phyloP scores from a whole-genome alignment of 2,888 invertebrate genomes.

The Andrena bicolor region DNA sequence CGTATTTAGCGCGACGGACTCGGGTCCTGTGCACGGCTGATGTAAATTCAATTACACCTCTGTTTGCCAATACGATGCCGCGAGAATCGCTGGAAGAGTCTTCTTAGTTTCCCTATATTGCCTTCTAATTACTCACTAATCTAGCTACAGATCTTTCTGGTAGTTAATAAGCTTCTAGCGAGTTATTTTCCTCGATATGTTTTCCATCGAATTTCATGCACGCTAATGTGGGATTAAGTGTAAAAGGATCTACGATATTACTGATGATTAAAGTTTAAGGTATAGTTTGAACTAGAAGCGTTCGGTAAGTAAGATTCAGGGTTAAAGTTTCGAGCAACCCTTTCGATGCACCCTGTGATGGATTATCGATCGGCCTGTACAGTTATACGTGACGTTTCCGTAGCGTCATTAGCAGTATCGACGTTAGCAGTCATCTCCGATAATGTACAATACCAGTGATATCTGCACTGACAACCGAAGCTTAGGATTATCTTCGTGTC shows the following conservation, averaged over 20 bases:
- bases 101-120: not conserved
- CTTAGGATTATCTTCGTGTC: conserved; percentile 68
- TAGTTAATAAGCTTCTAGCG: not conserved
- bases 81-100: not conserved
- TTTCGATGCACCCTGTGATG: conserved; percentile 20
- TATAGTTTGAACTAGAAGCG: not conserved
- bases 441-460: conserved; percentile 63
- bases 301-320: not conserved
- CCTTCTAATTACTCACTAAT: not conserved
- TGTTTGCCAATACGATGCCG: conserved; percentile 19
- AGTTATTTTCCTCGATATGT: too few relatives aligned
- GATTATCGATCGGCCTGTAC: conserved; percentile 60
- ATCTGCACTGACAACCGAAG: conserved; percentile 68
- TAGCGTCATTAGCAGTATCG: conserved; percentile 66
- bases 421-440: conserved; percentile 65
- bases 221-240: too few relatives aligned
- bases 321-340: conserved; percentile 1
- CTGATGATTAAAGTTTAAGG: not conserved
- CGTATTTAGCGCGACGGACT: conserved; percentile 20
- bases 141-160: not conserved
- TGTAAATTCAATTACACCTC: conserved; percentile 21
- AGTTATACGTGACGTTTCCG: conserved; percentile 60
- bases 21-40: conserved; percentile 4
- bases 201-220: too few relatives aligned
- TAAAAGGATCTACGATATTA: too few relatives aligned